These are phyloP conservation scores for Latrodectus geometricus DNA, from an alignment of 1,140 invertebrate species.

Conservation along the genomic window DNA sequence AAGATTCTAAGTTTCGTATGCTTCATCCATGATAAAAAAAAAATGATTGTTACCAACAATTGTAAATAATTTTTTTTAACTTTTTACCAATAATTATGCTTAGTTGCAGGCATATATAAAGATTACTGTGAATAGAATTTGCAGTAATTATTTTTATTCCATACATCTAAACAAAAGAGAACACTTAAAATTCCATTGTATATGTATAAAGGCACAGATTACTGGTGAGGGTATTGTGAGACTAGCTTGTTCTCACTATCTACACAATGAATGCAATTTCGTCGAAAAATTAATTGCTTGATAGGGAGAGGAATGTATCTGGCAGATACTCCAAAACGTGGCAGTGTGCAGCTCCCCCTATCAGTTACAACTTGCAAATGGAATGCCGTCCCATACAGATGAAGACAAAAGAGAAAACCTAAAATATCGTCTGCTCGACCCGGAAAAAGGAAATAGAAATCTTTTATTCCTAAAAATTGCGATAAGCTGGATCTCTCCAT, in stretches of 20 bases:
- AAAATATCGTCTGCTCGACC: conserved; percentile 34
- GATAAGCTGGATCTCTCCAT: conserved; percentile 29
- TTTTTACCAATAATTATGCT: no score
- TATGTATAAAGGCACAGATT: not conserved
- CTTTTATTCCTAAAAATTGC: conserved; percentile 56
- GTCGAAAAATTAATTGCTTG: conserved; percentile 26
- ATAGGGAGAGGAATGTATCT: conserved; percentile 1
- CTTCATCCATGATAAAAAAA: no score
- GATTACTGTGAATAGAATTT: no score
- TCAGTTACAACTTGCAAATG: conserved; percentile 7
- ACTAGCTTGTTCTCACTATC: conserved; percentile 9
- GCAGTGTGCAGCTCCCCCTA: conserved; percentile 4
- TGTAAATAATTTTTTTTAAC: no score
- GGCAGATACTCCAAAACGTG: conserved; percentile 41
- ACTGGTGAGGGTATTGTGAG: not conserved
- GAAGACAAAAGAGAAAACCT: conserved; percentile 41
- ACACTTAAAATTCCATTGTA: conserved; percentile 39
- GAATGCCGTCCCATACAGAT: conserved; percentile 13
- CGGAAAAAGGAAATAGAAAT: conserved; percentile 59
- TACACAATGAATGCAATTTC: conserved; percentile 33
- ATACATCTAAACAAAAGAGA: conserved; percentile 2
- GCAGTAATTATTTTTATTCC: no score
- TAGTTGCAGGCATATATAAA: no score
- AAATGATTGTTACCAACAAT: no score
- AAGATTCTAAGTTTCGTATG: no score